phyloP scores from a whole-genome alignment of 2,113 vertebrate genomes.

The Acrocephalus kingi region DNA sequence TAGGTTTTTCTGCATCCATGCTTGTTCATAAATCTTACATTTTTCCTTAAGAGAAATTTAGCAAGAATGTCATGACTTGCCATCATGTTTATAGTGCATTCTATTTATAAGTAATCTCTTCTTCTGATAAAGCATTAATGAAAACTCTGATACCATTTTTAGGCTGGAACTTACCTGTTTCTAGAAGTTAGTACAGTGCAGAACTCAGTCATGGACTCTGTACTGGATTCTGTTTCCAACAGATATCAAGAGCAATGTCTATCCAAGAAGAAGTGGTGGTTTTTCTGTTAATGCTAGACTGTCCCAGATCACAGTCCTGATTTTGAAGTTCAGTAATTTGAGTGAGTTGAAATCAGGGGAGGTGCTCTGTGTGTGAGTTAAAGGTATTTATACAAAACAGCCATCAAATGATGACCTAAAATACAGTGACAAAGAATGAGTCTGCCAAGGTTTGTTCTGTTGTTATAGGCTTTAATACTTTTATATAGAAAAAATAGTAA shows the following conservation, averaged over 20 bases:
- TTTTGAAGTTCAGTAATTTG: neutral
- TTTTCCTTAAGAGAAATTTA: neutral
- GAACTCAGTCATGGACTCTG: neutral
- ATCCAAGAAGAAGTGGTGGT: neutral
- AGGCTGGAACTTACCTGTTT: neutral
- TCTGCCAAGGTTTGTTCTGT: neutral
- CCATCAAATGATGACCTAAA: neutral
- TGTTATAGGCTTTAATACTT: neutral
- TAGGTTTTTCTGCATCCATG: neutral
- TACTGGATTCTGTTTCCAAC: neutral
- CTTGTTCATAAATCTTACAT: neutral
- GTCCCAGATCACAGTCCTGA: neutral
- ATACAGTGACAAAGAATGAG: neutral
- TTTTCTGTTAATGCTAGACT: neutral
- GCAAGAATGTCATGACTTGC: neutral
- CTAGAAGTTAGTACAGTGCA: neutral
- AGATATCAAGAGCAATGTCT: neutral
- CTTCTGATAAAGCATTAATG: neutral
- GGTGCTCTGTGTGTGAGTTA: neutral
- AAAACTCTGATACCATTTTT: neutral
- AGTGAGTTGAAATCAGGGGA: neutral
- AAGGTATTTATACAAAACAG: neutral
- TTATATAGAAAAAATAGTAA: neutral
- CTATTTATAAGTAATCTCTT: neutral
- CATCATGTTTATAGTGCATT: neutral